phyloP scores from a whole-genome alignment of 2,888 invertebrate genomes.

The Acanthococcus lagerstroemiae region DNA sequence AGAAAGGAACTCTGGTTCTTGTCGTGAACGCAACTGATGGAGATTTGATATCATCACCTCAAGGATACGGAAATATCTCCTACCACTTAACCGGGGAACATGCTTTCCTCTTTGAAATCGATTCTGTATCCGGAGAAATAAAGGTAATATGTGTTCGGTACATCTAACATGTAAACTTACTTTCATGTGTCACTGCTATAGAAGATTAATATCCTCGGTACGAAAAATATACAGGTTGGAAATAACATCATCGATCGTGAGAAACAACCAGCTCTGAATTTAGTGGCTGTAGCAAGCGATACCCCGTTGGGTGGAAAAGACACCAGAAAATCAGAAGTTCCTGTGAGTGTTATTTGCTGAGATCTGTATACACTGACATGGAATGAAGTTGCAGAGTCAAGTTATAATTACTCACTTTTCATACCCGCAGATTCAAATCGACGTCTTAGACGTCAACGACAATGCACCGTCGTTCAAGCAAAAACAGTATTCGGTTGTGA shows the following conservation, averaged over 20 bases:
- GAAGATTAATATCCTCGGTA: too few species aligned
- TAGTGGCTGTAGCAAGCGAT: slow-evolving; percentile 65
- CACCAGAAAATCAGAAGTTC: slow-evolving; percentile 52
- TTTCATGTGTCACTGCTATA: too few species aligned
- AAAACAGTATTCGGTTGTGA: slow-evolving; percentile 57
- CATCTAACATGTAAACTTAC: too few species aligned
- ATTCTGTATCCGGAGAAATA: slow-evolving; percentile 58
- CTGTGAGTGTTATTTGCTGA: not conserved
- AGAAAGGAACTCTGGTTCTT: slow-evolving; percentile 55
- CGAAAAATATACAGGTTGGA: slow-evolving; percentile 34
- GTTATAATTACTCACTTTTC: too few species aligned
- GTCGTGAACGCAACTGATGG: slow-evolving; percentile 61
- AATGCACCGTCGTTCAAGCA: slow-evolving; percentile 61
- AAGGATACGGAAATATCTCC: slow-evolving; percentile 58
- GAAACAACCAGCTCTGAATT: slow-evolving; percentile 50
- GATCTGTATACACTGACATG: too few species aligned
- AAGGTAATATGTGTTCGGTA: slow-evolving; percentile 45
- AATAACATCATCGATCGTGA: slow-evolving; percentile 38
- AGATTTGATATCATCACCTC: slow-evolving; percentile 52
- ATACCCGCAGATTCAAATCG: slow-evolving; percentile 48
- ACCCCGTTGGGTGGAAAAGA: slow-evolving; percentile 60
- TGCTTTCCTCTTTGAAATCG: slow-evolving; percentile 60
- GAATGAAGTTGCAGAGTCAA: too few species aligned
- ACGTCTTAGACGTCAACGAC: slow-evolving; percentile 68
- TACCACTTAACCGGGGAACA: slow-evolving; percentile 66